Evolutionary conservation across 2,888 invertebrate species (phyloP).

Genomic region (Tenthredo amoena): DNA sequence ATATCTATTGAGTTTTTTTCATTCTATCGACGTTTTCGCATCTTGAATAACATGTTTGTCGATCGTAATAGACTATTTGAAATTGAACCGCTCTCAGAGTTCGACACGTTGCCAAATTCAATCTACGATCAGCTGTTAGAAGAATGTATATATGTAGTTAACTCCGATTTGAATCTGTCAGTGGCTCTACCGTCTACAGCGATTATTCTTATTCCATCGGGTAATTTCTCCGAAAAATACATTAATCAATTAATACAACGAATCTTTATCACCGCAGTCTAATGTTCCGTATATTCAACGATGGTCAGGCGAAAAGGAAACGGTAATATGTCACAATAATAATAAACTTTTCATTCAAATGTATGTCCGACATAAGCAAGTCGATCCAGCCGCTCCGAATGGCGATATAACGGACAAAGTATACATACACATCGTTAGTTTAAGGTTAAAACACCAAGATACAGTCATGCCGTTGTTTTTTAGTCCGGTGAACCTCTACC

Average conservation of each 20-base stretch:
- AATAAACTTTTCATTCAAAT: not conserved
- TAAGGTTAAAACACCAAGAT: not conserved
- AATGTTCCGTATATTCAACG: constrained; percentile 14
- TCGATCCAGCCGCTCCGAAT: not conserved
- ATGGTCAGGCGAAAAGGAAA: constrained; percentile 31
- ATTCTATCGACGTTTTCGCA: not conserved
- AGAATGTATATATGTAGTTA: too few relatives aligned
- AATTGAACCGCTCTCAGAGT: not conserved
- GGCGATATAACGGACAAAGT: not conserved
- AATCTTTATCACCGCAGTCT: not conserved
- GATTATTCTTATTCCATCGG: not conserved
- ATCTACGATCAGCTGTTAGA: constrained; percentile 23
- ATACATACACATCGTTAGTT: not conserved
- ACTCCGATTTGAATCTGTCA: constrained; percentile 1
- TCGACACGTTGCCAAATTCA: constrained; percentile 2
- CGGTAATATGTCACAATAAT: constrained; percentile 9
- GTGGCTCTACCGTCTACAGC: too few relatives aligned
- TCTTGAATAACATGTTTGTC: not conserved
- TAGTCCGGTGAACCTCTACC: not conserved
- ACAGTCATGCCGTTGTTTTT: too few relatives aligned
- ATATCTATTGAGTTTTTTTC: not conserved
- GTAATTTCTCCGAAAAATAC: not conserved
- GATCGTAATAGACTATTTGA: not conserved
- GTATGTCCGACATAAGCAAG: not conserved
- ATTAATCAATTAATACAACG: not conserved